Base-by-base conservation (phyloP, 1,140 invertebrate species). In the Tetramorium simillimum region DNA sequence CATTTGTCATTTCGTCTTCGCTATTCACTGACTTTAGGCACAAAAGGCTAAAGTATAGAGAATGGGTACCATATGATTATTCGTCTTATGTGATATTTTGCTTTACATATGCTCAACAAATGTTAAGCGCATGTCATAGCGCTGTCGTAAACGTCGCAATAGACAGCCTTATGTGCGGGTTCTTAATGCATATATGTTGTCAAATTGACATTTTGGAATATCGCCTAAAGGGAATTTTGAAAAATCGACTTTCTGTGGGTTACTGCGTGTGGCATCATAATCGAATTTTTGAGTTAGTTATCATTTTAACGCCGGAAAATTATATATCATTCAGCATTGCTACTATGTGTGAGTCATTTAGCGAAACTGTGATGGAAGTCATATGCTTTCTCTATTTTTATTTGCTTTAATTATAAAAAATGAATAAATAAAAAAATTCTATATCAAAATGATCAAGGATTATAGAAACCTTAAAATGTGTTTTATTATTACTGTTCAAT, bases 161-260 rank as follows among this genome's bases (percentile, higher is more conserved):
- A 2, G 90, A 91, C 24, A 76, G 28, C 3, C 37, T 90, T 4
- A 72, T 90, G 5, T 86, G 81, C 7, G 87, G 90, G 0, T 58
- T 91, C 7, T 75, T 91, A 77, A 85, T 89, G 12, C 86, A 85
- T 12, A 49, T 85, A 0, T 90, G 60, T 46, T 60, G 87, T 14
- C 89, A 89, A 33, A 85, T 91, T 12, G 84, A 86, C 12, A 91
- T 90, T 7, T 43, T 91, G 5, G 75, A 85, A 21, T 12, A 90
- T 40, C 85, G 90, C 12, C 53, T 90, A 9, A 62, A 21, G 18
- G 65, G 63, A 0, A 14, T 88, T 0, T 28, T 67, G 5, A 53
- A 14, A 0, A 6, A 75, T 33, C 18, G 65, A 21, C 5, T 9
- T 16, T n/a, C 1, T 18, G 14, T 65, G 37, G 21, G 2, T 2